These are phyloP conservation scores for Cephalotes varians DNA, from an alignment of 2,888 invertebrate species.

Conservation along the genomic window DNA sequence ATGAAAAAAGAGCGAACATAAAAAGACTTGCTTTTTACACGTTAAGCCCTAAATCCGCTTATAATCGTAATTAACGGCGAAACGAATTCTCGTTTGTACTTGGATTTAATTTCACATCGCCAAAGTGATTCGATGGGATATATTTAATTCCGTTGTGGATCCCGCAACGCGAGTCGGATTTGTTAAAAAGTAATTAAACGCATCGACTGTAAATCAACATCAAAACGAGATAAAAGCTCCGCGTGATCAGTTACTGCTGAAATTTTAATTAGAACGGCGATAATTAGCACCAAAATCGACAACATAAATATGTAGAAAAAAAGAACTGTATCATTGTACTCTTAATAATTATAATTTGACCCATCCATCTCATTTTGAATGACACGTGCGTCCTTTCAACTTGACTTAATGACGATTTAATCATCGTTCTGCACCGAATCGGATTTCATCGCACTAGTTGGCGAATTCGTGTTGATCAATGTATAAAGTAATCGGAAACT, in stretches of 20 bases:
- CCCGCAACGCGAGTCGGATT: constrained; percentile 5
- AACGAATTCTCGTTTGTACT: constrained; percentile 10
- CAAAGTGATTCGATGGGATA: constrained; percentile 6
- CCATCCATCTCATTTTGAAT: neutral
- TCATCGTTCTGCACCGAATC: constrained; percentile 3
- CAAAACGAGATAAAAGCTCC: constrained; percentile 19
- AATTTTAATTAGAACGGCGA: constrained; percentile 38
- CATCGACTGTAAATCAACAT: neutral
- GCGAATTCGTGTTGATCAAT: too few species aligned
- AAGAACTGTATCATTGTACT: neutral
- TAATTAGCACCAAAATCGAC: constrained; percentile 15
- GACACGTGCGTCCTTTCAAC: constrained; percentile 14
- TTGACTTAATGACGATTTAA: constrained; percentile 52
- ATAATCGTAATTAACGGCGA: constrained; percentile 31
- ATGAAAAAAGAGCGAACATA: neutral
- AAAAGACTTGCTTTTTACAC: constrained; percentile 13
- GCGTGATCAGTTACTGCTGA: neutral
- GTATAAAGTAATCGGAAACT: too few species aligned
- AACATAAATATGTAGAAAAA: constrained; percentile 32
- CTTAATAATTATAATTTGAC: constrained; percentile 30
- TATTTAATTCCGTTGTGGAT: constrained; percentile 35
- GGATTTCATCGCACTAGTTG: too few species aligned
- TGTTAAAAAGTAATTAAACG: constrained; percentile 44
- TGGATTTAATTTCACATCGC: constrained; percentile 13
- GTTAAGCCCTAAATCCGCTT: constrained; percentile 19